Evolutionary conservation across 2,113 vertebrate genomes (phyloP), one percentile per base, ranked within the genome.

Genomic region (Sapajus apella): DNA sequence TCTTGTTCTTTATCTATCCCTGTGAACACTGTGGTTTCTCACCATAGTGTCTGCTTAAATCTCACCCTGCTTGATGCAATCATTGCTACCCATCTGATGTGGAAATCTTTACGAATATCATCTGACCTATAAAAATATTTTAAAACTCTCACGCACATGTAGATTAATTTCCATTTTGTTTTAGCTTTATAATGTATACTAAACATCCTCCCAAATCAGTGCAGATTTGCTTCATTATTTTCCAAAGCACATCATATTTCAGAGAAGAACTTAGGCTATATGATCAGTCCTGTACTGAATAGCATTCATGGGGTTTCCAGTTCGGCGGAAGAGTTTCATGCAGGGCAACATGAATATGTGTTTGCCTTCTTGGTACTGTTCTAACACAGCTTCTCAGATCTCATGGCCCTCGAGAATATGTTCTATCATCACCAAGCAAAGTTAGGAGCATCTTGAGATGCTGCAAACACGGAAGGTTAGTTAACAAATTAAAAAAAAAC

Each of bases 341-440:
- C 6, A 56, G 13, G 66, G 20, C 8, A 45, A 4, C 8, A 2
- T 5, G 8, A 13, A 3, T 5, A 11, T 17, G 25, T 50, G 3
- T 77, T 75, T 79, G 61, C 64, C 37, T n/a, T 5, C 1, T 9
- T 5, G 27, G 43, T 3, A 14, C 5, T 50, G 9, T 45, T 72
- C 25, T n/a, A 45, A 8, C 35, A 8, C 17, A 58, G 30, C 18
- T 8, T 20, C 79, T 73, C 40, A 0, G 32, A 7, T 9, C 3
- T 43, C 37, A 3, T 2, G 23, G 27, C 32, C 25, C 50, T 61
- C 16, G 6, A 16, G n/a, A 58, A 37, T 2, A 21, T 10, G 23
- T 10, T 12, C 55, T 4, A 9, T 27, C 52, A 37, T 37, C 16
- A 17, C 56, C 4, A 2, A 11, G 21, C 17, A 2, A 50, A 32